Evolutionary conservation across 2,797 vertebrate genomes (phyloP), one percentile per base, ranked within the genome.

Genomic region (Rhinogobio ventralis): DNA sequence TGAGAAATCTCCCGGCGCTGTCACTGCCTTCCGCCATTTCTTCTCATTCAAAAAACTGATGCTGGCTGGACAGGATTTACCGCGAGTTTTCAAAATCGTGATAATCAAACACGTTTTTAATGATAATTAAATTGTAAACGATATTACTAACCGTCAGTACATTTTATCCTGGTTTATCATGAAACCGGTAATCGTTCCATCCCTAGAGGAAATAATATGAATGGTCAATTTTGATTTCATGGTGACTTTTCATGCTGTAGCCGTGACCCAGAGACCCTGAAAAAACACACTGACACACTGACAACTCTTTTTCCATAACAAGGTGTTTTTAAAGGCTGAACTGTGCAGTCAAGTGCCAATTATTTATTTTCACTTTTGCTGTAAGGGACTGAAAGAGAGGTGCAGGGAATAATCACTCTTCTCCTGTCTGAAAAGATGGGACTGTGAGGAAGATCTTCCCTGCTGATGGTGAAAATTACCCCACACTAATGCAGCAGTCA

Each of bases 381-480:
- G 60, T 64, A 8, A 64, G 25, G n/a, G 17, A 14, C 36, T 42
- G 57, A 72, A 33, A 46, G 51, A 46, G n/a, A 30, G 33, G 28
- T 4, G 13, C 15, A 19, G 64, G 28, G 64, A 4, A 60, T 45
- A 60, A 81, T 46, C 28, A 15, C 19, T 30, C 30, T 39, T 20
- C 33, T n/a, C 7, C 9, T 9, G 51, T 19, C n/a, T 57, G 53
- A n/a, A 71, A 19, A 13, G n/a, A 13, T 0, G 4, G 57, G 25
- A 62, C 25, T 15, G n/a, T 62, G 60, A 23, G 28, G 62, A 30
- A 17, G 17, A 13, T 46, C 42, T 64, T 73, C 19, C 80, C 55
- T 49, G 25, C 80, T 73, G 79, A 81, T 13, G 42, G 55, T 23
- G 55, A 5, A 73, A 73, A 82, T 73, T 46, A 73, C 53, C 3